Percentiles rank a stretch among this genome's conserved stretches.
These are phyloP conservation scores for Macquaria ambigua DNA, from an alignment of 2,113 vertebrate species.

Conservation along the genomic window DNA sequence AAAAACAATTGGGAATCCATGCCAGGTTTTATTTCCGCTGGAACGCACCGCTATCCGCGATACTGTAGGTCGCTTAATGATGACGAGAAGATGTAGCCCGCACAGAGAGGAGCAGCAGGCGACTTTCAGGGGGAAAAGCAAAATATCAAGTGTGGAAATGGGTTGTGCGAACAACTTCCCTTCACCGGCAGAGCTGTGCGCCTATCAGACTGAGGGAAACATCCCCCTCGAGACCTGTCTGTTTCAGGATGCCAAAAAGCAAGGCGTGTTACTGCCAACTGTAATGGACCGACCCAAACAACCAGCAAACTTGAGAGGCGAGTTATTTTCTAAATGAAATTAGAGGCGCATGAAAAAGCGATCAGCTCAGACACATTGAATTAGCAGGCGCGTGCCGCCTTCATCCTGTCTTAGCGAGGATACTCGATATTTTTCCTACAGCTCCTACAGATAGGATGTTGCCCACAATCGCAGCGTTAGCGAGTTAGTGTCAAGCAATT, in stretches of 20 bases:
- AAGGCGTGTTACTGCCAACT: constrained; percentile 7
- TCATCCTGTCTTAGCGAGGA: not conserved
- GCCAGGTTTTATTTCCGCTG: constrained; percentile 9
- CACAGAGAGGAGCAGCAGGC: not conserved
- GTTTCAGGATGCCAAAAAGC: constrained; percentile 19
- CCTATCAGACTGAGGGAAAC: constrained; percentile 16
- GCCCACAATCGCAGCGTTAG: not conserved
- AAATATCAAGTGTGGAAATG: constrained; percentile 34
- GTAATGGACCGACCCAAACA: constrained; percentile 41
- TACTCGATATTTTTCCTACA: not conserved
- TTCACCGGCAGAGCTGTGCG: not conserved
- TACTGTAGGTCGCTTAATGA: not conserved
- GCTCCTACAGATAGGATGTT: too few relatives aligned
- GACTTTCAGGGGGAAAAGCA: not conserved
- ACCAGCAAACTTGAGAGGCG: constrained; percentile 17
- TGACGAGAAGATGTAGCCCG: not conserved
- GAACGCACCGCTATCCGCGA: not conserved
- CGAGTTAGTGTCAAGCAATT: not conserved
- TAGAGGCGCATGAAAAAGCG: constrained; percentile 23
- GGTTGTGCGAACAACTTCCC: constrained; percentile 8
- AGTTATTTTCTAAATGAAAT: constrained; percentile 33
- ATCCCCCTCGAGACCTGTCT: constrained; percentile 5
- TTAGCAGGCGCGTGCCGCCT: not conserved
- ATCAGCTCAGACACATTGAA: constrained; percentile 31
- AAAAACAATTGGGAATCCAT: constrained; percentile 10